Evolutionary conservation across 1,140 invertebrate genomes (phyloP), one percentile per base, ranked within the genome.

Genomic region (Drosophila nigromelanica): DNA sequence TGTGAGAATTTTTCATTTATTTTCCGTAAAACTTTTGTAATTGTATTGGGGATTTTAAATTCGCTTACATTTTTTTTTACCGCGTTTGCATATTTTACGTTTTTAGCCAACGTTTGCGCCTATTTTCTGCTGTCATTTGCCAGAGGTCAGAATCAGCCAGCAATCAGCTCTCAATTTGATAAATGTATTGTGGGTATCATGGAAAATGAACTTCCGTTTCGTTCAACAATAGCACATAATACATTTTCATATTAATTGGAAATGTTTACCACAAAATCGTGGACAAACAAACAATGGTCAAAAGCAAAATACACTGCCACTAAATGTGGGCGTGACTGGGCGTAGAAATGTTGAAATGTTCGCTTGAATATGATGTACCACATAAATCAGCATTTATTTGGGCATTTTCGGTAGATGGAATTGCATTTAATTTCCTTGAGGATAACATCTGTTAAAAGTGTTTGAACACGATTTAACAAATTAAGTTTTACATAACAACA

Each of bases 391-490:
- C 45, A 64, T 43, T 48, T 42, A 27, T 27, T 63, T 62, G 50
- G 14, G 21, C 8, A 52, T 52, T 52, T 39, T 35, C 5, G 33
- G 21, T 37, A 52, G 15, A 52, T 55, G 63, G 62, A 67, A 83
- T 76, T 73, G 76, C 64, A 64, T 71, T 72, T 80, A 72, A 85
- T 86, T 85, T 85, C 74, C 77, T 80, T 54, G 45, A 75, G 77
- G 81, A 86, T 85, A 85, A 86, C 73, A 86, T 85, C 77, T 86
- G 81, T 86, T 78, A 50, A 76, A 60, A 70, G 80, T 78, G 80
- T 78, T 82, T 78, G 68, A 43, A 83, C 63, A 79, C 54, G 74
- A 75, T 86, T 74, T 69, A 82, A 63, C 60, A 89, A 89, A 89
- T 87, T 87, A 76, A 79, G 72, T 81, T 81, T 60, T 33, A 24